phyloP scores from a whole-genome alignment of 1,140 invertebrate species.

The Catajapyx aquilonaris region DNA sequence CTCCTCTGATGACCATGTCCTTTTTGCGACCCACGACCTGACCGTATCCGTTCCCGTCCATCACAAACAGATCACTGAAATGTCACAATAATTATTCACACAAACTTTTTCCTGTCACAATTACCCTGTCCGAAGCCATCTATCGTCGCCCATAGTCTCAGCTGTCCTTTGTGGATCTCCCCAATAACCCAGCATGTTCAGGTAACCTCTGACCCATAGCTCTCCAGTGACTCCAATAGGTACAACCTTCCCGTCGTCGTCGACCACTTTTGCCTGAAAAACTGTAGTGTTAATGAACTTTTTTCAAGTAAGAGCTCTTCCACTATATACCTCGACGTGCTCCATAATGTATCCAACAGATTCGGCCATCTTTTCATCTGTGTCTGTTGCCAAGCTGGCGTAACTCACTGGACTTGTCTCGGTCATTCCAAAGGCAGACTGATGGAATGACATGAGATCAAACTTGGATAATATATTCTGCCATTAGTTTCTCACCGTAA shows the following conservation, averaged over 20 bases:
- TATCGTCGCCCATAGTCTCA: conserved; percentile 31
- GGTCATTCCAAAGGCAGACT: conserved; percentile 73
- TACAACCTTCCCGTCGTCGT: conserved; percentile 25
- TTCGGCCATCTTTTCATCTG: conserved; percentile 35
- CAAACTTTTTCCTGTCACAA: too few species aligned
- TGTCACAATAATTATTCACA: too few species aligned
- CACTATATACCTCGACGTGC: conserved; percentile 61
- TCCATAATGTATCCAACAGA: conserved; percentile 59
- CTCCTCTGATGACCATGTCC: conserved; percentile 43
- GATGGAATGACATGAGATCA: conserved; percentile 20
- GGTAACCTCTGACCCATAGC: conserved; percentile 29
- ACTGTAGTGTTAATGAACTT: background rate
- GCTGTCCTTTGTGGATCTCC: conserved; percentile 28
- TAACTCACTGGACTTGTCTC: conserved; percentile 60
- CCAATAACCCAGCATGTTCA: conserved; percentile 34
- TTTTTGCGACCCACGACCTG: conserved; percentile 35
- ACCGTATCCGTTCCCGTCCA: conserved; percentile 32
- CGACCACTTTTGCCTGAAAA: conserved; percentile 46
- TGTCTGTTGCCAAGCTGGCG: conserved; percentile 39
- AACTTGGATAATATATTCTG: too few species aligned
- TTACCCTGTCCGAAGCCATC: conserved; percentile 81
- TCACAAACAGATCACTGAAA: conserved; percentile 30
- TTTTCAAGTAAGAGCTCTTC: conserved; percentile 27
- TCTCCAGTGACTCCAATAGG: conserved; percentile 28
- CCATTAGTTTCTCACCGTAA: conserved; percentile 24